Evolutionary conservation across 2,888 invertebrate genomes (phyloP).

Genomic region (Aphidoletes aphidimyza): DNA sequence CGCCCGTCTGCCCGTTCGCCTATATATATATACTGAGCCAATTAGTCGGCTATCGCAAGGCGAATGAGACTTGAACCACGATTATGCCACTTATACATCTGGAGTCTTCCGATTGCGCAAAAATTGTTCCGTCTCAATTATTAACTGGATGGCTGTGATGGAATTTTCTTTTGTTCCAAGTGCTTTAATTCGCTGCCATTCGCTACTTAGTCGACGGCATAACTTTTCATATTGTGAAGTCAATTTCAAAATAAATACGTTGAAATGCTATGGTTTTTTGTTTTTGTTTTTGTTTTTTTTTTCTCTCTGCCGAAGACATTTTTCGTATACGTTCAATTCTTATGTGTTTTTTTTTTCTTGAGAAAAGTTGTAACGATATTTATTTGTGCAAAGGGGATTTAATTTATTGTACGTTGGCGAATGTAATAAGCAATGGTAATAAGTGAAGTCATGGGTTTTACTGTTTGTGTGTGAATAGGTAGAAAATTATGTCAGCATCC

Average conservation of each 20-base stretch:
- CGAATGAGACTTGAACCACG: background rate
- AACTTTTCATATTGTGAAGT: background rate
- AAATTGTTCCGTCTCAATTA: background rate
- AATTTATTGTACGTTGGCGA: background rate
- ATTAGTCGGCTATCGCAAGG: background rate
- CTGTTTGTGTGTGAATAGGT: background rate
- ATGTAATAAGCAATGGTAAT: background rate
- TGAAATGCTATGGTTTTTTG: no score
- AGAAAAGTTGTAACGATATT: no score
- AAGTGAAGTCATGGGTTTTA: no score
- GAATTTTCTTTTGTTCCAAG: constrained; percentile 8
- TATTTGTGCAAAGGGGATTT: background rate
- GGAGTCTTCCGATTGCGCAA: constrained; percentile 6
- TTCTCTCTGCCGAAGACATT: no score
- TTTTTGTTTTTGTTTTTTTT: no score
- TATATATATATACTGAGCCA: background rate
- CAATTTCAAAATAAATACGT: background rate
- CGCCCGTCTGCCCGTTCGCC: no score
- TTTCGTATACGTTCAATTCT: background rate
- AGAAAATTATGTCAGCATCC: constrained; percentile 37
- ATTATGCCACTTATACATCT: constrained; percentile 5
- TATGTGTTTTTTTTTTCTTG: background rate
- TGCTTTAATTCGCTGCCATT: constrained; percentile 3
- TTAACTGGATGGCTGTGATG: background rate
- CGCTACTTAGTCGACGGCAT: background rate